phyloP scores from a whole-genome alignment of 1,140 invertebrate genomes.

The Macrobrachium nipponense region DNA sequence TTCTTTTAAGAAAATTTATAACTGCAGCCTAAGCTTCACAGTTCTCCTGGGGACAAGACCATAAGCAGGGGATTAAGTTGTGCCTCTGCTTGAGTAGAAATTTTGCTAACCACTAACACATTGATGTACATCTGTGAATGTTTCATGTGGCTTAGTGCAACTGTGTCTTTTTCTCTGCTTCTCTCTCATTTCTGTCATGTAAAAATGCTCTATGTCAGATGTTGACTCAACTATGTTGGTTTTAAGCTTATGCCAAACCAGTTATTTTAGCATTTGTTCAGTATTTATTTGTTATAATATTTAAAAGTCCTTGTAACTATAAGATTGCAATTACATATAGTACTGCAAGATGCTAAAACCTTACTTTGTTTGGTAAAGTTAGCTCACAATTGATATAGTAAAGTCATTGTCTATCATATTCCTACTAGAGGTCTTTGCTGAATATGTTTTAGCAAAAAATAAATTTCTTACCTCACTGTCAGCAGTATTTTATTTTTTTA shows the following conservation, averaged over 20 bases:
- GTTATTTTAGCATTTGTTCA: constrained; percentile 25
- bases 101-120: constrained; percentile 50
- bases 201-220: constrained; percentile 22
- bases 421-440: constrained; percentile 17
- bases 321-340: constrained; percentile 5
- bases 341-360: constrained; percentile 30
- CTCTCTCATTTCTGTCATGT: constrained; percentile 13
- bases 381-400: constrained; percentile 4
- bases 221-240: constrained; percentile 31
- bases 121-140: constrained; percentile 48
- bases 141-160: constrained; percentile 47
- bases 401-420: constrained; percentile 16
- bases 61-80: constrained; percentile 45
- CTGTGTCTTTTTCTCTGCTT: constrained; percentile 40
- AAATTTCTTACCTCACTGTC: constrained; percentile 29
- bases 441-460: constrained; percentile 23
- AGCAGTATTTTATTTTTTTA: constrained; percentile 27
- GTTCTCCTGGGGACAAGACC: constrained; percentile 19
- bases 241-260: not conserved
- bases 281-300: constrained; percentile 9
- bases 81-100: constrained; percentile 45
- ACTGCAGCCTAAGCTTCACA: constrained; percentile 22
- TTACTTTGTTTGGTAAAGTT: constrained; percentile 1
- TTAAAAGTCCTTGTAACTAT: constrained; percentile 16
- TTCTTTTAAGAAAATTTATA: constrained; percentile 28